Base-by-base conservation (phyloP, 2,113 vertebrate species). In the Paralichthys olivaceus region DNA sequence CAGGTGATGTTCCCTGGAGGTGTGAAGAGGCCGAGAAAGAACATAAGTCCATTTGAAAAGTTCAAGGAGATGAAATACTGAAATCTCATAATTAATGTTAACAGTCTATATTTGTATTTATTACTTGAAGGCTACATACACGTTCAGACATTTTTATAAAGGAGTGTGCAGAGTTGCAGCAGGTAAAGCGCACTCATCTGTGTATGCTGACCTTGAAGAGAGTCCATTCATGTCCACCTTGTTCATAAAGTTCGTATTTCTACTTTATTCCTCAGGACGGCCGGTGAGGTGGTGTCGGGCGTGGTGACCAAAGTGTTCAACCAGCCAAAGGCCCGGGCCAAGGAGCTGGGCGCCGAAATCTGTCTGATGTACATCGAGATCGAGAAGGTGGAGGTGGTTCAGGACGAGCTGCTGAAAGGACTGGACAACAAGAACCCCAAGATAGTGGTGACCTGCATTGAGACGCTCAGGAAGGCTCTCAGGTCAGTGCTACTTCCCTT, bases 251-350 rank as follows among this genome's bases (percentile, higher is more conserved):
- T 7, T 9, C 66, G 11, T 53, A 4, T 74, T 5, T 20, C 0
- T 43, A 1, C 74, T 2, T 84, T n/a, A 7, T 22, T n/a, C 94
- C 94, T 66, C 91, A 99, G 98, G 91, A 97, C 98, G 28, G 94
- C 96, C 0, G 97, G 97, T 40, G 98, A 99, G 90, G 98, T 98
- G 77, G 96, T 97, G 0, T 97, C 96, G 2, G 98, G 97, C 45
- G 97, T 99, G 72, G 97, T 99, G 87, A 96, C 96, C 91, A 99
- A 99, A 94, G 98, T 99, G 17, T 99, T 99, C 92, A 99, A 99
- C 91, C 98, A 99, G 75, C 98, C 98, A 22, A 99, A 99, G 93
- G 97, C 96, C 29, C 96, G 95, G 86, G 98, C 98, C 28, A 99
- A 99, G 88, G 98, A 99, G 64, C 92, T 99, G 34, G 98, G 98